phyloP scores from a whole-genome alignment of 2,888 invertebrate genomes.

The Brachylomia viminalis region DNA sequence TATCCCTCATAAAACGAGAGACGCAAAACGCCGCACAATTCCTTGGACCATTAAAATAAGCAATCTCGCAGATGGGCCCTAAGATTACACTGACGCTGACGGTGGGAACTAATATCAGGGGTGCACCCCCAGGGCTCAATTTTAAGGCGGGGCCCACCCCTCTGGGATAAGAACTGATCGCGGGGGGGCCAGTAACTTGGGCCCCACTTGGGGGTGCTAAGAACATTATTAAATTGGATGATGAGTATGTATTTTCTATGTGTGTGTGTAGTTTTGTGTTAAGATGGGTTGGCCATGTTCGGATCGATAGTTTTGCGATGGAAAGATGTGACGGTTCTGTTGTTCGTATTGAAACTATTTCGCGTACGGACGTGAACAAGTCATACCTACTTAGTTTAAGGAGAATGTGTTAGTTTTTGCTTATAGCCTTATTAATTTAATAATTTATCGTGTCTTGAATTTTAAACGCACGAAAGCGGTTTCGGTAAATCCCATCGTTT shows the following conservation, averaged over 20 bases:
- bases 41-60: slow-evolving; percentile 60
- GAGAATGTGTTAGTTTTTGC: not conserved
- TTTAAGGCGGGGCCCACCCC: slow-evolving; percentile 73
- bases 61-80: slow-evolving; percentile 64
- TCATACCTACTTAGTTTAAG: not conserved
- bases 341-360: slow-evolving; percentile 26
- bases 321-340: slow-evolving; percentile 12
- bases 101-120: slow-evolving; percentile 75
- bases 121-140: slow-evolving; percentile 69
- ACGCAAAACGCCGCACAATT: slow-evolving; percentile 41
- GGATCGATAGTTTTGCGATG: slow-evolving; percentile 52
- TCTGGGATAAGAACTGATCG: slow-evolving; percentile 65
- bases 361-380: not conserved
- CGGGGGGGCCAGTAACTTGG: slow-evolving; percentile 69
- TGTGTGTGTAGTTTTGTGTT: slow-evolving; percentile 57
- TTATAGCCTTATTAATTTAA: not conserved
- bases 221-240: slow-evolving; percentile 73
- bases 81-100: slow-evolving; percentile 75
- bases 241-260: slow-evolving; percentile 62
- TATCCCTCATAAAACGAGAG: not conserved
- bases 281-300: slow-evolving; percentile 54
- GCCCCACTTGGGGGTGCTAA: slow-evolving; percentile 67
- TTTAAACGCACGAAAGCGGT: not conserved
- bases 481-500: not conserved
- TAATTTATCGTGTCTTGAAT: not conserved